Conservation (phyloP, 92 coral and sea anemone species). For the Metridium senile region DNA sequence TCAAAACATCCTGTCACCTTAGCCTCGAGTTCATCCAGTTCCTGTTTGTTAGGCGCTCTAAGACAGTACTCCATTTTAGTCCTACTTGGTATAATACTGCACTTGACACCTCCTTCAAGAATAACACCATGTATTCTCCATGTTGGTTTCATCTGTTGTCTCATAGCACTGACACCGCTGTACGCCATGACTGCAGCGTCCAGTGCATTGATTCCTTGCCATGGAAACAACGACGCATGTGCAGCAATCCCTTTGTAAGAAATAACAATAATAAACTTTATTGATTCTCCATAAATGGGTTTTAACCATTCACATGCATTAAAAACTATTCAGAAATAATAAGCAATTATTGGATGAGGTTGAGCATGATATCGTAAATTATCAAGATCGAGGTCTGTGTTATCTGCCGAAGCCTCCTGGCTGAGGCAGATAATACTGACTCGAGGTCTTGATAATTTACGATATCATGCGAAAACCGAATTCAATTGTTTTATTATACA, state of each 20-base stretch:
- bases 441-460: too few relatives aligned
- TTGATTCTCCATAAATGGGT: too few relatives aligned
- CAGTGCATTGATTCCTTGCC: conserved; percentile 89
- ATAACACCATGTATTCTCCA: conserved; percentile 85
- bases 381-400: too few relatives aligned
- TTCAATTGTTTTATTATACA: too few relatives aligned
- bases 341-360: too few relatives aligned
- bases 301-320: too few relatives aligned
- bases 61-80: conserved; percentile 56
- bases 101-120: conserved; percentile 80
- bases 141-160: conserved; percentile 92
- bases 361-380: too few relatives aligned
- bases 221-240: conserved; percentile 92
- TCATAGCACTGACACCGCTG: conserved; percentile 64
- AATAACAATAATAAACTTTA: too few relatives aligned
- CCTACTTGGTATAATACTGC: conserved; percentile 84
- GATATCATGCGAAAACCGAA: too few relatives aligned
- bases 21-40: conserved; percentile 49
- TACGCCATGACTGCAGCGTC: conserved; percentile 89
- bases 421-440: too few relatives aligned
- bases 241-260: conserved; percentile 85
- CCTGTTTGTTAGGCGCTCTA: conserved; percentile 61
- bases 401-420: too few relatives aligned
- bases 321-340: too few relatives aligned
- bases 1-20: conserved; percentile 77